Conservation (phyloP, 1,140 invertebrate species). For the Apis mellifera region Amel_HAv3.1 CM009935.2:9620001-9620500, state of each 20-base stretch:
- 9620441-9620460: not conserved
- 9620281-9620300: slow-evolving; percentile 9
- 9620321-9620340: slow-evolving; percentile 10
- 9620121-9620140: not conserved
- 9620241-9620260: slow-evolving; percentile 13
- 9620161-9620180: too few species aligned
- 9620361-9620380: not conserved
- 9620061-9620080: too few species aligned
- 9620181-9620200: not conserved
- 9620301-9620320: not conserved
- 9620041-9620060: not conserved
- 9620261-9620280: slow-evolving; percentile 13
- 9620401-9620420: not conserved
- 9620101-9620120: not conserved
- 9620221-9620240: not conserved
- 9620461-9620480: slow-evolving; percentile 23
- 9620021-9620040: not conserved
- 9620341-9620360: not conserved
- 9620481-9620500: slow-evolving; percentile 31
- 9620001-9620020: not conserved
- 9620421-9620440: not conserved
- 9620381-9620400: not conserved
- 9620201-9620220: slow-evolving; percentile 13
- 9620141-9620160: not conserved
- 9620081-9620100: not conserved